Evolutionary conservation across 2,797 vertebrate species (phyloP), one percentile per base, ranked within the genome.

Genomic region (Melanotaenia nigrans): DNA sequence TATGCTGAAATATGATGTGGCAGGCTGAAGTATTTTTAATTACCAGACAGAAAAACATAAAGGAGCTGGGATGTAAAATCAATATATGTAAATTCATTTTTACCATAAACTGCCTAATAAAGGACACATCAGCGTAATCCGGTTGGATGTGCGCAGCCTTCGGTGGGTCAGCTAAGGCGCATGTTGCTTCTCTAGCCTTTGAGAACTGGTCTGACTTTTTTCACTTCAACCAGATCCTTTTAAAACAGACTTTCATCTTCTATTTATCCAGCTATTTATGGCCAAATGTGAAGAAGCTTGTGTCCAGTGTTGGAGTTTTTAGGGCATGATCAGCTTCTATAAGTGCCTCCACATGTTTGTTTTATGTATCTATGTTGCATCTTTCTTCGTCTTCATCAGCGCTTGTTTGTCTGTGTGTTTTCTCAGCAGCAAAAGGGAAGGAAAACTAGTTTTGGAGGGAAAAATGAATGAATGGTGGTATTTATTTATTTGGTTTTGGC

Each of bases 211-310:
- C 73, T 85, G 80, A 89, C 85, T 86, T 79, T 82, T 71, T 72
- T 70, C 68, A 85, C 82, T 86, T 85, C 62, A 75, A 56, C 71
- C 71, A 58, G 68, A 53, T 62, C 64, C 67, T 81, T 87, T 84
- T 77, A 71, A 84, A 81, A 79, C 45, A 56, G 71, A 77, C 73
- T 72, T 75, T 79, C 13, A 71, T 76, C 87, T 87, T 79, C 60
- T 92, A 73, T 93, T 93, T 93, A 89, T 91, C 78, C 84, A 83
- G 78, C 87, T 93, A 92, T 93, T 93, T 90, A 67, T 90, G 87
- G 88, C 82, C 78, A 68, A 40, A 55, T 78, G 86, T 71, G 65
- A 83, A 38, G 61, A 55, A 59, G 68, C 68, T 65, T 58, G 69
- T 76, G 72, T 76, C 32, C 32, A 33, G 73, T 82, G 63, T 47